These are phyloP conservation scores for Agrenia bidenticulata DNA, from an alignment of 2,888 invertebrate species.

Conservation along the genomic window DNA sequence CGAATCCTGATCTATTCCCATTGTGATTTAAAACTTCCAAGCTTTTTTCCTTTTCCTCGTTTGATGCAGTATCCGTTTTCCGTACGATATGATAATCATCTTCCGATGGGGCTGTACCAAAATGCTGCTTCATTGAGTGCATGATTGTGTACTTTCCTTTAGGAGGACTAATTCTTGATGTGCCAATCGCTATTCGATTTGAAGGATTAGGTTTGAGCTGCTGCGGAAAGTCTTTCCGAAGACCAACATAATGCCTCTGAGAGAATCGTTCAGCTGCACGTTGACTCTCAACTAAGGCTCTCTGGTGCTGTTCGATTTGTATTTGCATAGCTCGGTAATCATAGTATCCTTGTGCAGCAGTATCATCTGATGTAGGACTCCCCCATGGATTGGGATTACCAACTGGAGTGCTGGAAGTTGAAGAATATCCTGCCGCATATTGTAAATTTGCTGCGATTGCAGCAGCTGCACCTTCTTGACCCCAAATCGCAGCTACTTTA, in stretches of 20 bases:
- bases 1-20: constrained; percentile 36
- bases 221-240: constrained; percentile 15
- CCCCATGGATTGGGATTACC: constrained; percentile 38
- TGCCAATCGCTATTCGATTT: constrained; percentile 20
- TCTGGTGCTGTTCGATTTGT: constrained; percentile 18
- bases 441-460: constrained; percentile 18
- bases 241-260: constrained; percentile 18
- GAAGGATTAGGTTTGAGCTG: constrained; percentile 8
- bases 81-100: constrained; percentile 46
- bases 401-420: constrained; percentile 33
- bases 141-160: constrained; percentile 49
- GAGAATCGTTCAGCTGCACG: background rate
- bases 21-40: constrained; percentile 41
- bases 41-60: constrained; percentile 37
- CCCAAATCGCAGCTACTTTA: constrained; percentile 53
- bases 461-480: constrained; percentile 27
- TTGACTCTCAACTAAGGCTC: constrained; percentile 8
- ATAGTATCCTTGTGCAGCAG: background rate
- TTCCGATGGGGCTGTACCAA: constrained; percentile 46
- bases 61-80: constrained; percentile 27
- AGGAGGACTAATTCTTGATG: constrained; percentile 25
- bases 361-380: constrained; percentile 33
- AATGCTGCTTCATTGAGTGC: constrained; percentile 49
- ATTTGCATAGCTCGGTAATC: constrained; percentile 14
- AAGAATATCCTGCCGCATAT: background rate